Percentiles rank a stretch among this genome's conserved stretches.
phyloP scores from a whole-genome alignment of 2,888 invertebrate genomes.

The Lissonota sp. region DNA sequence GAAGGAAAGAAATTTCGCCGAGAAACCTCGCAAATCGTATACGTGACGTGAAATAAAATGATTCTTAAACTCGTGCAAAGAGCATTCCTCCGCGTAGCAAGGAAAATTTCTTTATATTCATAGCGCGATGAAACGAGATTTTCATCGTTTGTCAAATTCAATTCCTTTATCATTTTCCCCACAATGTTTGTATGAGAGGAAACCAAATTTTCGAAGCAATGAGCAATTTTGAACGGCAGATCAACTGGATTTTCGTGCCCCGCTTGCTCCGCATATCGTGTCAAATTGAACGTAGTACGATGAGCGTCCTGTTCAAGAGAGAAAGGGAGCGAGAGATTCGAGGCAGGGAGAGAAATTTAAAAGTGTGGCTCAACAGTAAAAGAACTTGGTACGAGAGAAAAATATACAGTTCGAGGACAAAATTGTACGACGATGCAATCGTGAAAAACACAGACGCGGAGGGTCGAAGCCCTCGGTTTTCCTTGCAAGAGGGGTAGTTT shows the following conservation, averaged over 20 bases:
- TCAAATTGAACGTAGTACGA: conserved; percentile 55
- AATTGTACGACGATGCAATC: conserved; percentile 49
- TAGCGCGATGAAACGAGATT: not conserved
- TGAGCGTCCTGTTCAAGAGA: conserved; percentile 46
- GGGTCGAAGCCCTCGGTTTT: conserved; percentile 50
- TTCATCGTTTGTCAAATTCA: not conserved
- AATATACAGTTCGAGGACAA: conserved; percentile 34
- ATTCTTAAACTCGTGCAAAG: not conserved
- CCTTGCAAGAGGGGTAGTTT: conserved; percentile 55
- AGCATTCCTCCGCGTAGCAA: not conserved
- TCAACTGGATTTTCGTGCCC: conserved; percentile 7
- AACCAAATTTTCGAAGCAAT: not conserved
- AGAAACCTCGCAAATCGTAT: not conserved
- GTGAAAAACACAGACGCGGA: conserved; percentile 42
- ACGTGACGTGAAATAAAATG: conserved; percentile 37
- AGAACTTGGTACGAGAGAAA: conserved; percentile 10
- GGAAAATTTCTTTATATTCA: not conserved
- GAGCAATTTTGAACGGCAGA: not conserved
- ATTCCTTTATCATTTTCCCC: not conserved
- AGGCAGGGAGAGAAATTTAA: conserved; percentile 23
- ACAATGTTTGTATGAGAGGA: not conserved
- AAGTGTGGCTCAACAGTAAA: not conserved
- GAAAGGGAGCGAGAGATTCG: not conserved
- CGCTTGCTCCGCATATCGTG: conserved; percentile 9
- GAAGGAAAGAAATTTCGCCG: not conserved